Evolutionary conservation across 2,888 invertebrate species (phyloP).

Genomic region (Blomia tropicalis): DNA sequence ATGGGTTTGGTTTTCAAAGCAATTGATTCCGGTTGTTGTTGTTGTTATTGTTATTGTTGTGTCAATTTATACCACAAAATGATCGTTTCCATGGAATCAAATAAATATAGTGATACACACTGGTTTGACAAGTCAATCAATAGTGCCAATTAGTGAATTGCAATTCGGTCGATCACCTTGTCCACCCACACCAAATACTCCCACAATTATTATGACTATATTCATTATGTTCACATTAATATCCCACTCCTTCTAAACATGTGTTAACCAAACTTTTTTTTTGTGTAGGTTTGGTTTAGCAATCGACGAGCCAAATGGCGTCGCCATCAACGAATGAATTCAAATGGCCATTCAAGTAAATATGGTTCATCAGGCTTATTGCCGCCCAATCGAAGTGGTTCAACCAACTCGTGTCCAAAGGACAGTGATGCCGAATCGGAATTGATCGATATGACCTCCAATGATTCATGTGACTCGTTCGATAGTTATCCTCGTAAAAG

Average conservation of each 20-base stretch:
- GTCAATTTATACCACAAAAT: too few species aligned
- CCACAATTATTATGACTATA: background rate
- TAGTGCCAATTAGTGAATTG: background rate
- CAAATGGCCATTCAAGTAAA: slow-evolving; percentile 22
- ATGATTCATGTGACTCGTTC: slow-evolving; percentile 22
- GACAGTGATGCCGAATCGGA: slow-evolving; percentile 23
- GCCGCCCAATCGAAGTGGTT: background rate
- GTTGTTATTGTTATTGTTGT: background rate
- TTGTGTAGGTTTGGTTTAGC: slow-evolving; percentile 87
- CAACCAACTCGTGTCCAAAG: background rate
- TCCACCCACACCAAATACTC: background rate
- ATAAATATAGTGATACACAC: too few species aligned
- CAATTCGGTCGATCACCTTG: background rate
- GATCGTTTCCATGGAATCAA: too few species aligned
- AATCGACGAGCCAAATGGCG: slow-evolving; percentile 98
- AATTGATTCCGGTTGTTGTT: slow-evolving; percentile 5
- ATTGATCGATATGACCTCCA: slow-evolving; percentile 22
- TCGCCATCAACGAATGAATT: slow-evolving; percentile 72
- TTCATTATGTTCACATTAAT: background rate
- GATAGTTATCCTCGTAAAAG: slow-evolving; percentile 5
- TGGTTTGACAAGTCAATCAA: slow-evolving; percentile 13
- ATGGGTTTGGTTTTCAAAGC: background rate
- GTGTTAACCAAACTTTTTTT: background rate
- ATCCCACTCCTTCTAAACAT: background rate
- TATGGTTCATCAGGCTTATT: background rate